Evolutionary conservation across 2,888 invertebrate species (phyloP), one percentile per base, ranked within the genome.

Genomic region (Trachelus tabidus): DNA sequence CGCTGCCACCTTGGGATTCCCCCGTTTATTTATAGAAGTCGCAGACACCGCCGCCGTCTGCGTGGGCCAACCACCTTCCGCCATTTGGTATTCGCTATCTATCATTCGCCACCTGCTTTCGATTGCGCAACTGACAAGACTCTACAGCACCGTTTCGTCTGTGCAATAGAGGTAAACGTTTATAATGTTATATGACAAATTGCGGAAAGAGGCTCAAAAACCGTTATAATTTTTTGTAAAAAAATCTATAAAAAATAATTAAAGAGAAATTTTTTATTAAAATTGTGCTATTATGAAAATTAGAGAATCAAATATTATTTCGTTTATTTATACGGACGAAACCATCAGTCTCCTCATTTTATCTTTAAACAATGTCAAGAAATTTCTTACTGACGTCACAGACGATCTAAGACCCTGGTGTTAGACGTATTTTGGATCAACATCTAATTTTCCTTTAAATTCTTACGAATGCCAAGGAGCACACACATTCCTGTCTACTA

Each of bases 21-120:
- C 88, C 85, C 85, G 84, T 85, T 87, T 88, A 88, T 88, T 89
- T 89, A 89, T 89, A 88, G 89, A 83, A 78, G 75, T 77, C 79
- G 80, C 82, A 83, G 85, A 84, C 86, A 73, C 68, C 78, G 78
- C 35, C 12, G 78, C 40, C 73, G 78, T 78, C 78, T 78, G 79
- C 79, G 80, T 77, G 82, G 82, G 81, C 83, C 83, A 84, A 85
- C 86, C 87, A 84, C 86, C 83, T 84, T 84, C 83, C 77, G 76
- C 77, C 34, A 68, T 74, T 79, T 69, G 73, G 78, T 77, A 56
- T 56, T 9, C 56, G 56, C 56, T 23, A 56, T 56, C 56, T 56
- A 34, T 71, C 71, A 33, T 71, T 71, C 31, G 71, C 71, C 71
- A 71, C 71, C 71, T 71, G 71, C 71, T 34, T 31, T 34, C 71